phyloP scores from a whole-genome alignment of 2,888 invertebrate genomes.

The Ellobium chinense region DNA sequence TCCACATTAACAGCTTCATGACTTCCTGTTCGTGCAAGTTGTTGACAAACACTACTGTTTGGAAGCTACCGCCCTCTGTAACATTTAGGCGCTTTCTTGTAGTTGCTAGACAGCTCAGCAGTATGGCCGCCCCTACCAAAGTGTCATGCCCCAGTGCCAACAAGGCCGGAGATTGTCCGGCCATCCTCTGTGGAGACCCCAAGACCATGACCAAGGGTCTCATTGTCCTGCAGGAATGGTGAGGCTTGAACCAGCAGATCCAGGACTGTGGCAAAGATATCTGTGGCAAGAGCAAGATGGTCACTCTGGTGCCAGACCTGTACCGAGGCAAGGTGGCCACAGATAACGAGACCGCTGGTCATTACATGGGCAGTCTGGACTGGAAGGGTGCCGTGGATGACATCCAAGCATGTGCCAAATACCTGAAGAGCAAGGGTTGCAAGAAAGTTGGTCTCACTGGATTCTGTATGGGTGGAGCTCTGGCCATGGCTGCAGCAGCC shows the following conservation, averaged over 20 bases:
- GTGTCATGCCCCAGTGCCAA: slow-evolving; percentile 28
- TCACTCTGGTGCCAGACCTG: slow-evolving; percentile 70
- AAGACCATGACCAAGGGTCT: slow-evolving; percentile 16
- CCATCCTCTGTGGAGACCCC: slow-evolving; percentile 37
- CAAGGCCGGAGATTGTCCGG: slow-evolving; percentile 37
- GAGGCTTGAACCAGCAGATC: slow-evolving; percentile 73
- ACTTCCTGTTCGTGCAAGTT: no score
- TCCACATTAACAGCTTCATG: no score
- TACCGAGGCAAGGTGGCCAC: slow-evolving; percentile 69
- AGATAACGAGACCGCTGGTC: slow-evolving; percentile 71
- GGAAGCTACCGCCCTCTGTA: no score
- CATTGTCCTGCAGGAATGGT: slow-evolving; percentile 68
- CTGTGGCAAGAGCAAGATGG: slow-evolving; percentile 57
- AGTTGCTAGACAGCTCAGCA: no score
- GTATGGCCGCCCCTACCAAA: slow-evolving; percentile 20
- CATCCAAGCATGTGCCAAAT: slow-evolving; percentile 64
- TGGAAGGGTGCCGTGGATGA: slow-evolving; percentile 72
- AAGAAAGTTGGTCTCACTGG: slow-evolving; percentile 74
- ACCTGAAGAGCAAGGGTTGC: slow-evolving; percentile 34
- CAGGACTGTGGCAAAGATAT: slow-evolving; percentile 60
- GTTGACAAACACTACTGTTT: no score
- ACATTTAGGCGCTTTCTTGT: no score
- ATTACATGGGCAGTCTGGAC: slow-evolving; percentile 69
- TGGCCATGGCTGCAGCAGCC: slow-evolving; percentile 66
- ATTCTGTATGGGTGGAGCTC: slow-evolving; percentile 77